These are phyloP conservation scores for Geotrupes spiniger DNA, from an alignment of 2,888 invertebrate genomes.

Conservation along the genomic window DNA sequence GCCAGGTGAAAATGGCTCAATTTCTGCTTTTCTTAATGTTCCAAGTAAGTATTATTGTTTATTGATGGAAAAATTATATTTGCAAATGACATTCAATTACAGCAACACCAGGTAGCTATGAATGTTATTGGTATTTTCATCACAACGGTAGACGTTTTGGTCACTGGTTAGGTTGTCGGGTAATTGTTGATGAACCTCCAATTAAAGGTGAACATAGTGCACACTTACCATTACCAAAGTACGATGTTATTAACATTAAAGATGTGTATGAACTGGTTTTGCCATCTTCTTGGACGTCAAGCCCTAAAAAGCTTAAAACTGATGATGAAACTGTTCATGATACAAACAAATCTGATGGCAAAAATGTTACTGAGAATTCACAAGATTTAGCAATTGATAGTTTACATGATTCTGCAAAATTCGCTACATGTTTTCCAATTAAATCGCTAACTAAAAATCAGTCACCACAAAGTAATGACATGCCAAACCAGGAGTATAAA, in stretches of 20 bases:
- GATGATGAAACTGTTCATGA: background rate
- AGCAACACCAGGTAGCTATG: slow-evolving; percentile 47
- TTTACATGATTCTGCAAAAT: too few species aligned
- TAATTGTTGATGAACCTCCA: slow-evolving; percentile 43
- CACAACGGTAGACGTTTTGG: slow-evolving; percentile 49
- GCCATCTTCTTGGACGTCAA: slow-evolving; percentile 13
- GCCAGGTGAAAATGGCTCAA: slow-evolving; percentile 44
- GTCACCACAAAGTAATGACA: too few species aligned
- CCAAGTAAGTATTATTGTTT: slow-evolving; percentile 39
- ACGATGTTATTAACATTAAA: slow-evolving; percentile 19
- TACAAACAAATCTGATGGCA: background rate
- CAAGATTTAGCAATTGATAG: too few species aligned
- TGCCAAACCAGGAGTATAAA: background rate
- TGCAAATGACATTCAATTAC: slow-evolving; percentile 4
- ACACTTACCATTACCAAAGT: slow-evolving; percentile 10
- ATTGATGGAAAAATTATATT: slow-evolving; percentile 1
- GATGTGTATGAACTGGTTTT: slow-evolving; percentile 18
- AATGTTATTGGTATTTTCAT: slow-evolving; percentile 51
- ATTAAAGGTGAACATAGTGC: slow-evolving; percentile 5
- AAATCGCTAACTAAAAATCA: too few species aligned
- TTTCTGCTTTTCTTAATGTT: slow-evolving; percentile 42
- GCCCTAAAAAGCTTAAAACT: background rate
- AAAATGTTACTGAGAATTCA: background rate
- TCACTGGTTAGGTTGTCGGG: slow-evolving; percentile 46
- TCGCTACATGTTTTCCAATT: too few species aligned